These are phyloP conservation scores for Otolemur garnettii DNA, from an alignment of 2,113 vertebrate species.

Conservation along the genomic window DNA sequence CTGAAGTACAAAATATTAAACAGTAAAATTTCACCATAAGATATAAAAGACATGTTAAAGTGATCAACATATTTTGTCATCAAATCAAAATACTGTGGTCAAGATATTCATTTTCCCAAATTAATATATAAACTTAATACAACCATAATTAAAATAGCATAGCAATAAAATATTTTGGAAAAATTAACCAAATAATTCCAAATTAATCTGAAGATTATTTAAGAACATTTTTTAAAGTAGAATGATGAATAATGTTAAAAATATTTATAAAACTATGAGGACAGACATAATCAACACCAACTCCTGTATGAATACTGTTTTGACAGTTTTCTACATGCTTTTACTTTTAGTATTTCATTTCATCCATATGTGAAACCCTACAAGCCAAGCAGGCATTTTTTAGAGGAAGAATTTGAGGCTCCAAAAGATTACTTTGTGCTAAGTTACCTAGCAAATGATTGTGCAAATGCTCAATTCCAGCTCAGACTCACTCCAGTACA, in stretches of 20 bases:
- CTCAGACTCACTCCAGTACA: not conserved
- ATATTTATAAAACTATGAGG: not conserved
- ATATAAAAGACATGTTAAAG: not conserved
- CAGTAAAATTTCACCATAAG: not conserved
- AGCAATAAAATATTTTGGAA: not conserved
- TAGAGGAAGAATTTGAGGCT: not conserved
- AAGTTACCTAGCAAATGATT: not conserved
- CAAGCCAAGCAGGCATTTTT: not conserved
- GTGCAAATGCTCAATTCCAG: not conserved
- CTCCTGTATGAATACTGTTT: not conserved
- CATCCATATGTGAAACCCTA: not conserved
- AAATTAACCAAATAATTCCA: not conserved
- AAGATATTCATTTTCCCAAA: not conserved
- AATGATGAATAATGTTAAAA: not conserved
- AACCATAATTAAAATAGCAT: not conserved
- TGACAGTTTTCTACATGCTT: not conserved
- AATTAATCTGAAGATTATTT: not conserved
- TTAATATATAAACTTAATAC: not conserved
- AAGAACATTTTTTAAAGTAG: not conserved
- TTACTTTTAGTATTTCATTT: not conserved
- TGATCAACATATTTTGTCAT: not conserved
- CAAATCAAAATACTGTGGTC: slow-evolving; percentile 12
- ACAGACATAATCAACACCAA: not conserved
- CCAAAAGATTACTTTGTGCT: not conserved
- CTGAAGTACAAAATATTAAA: not conserved